Evolutionary conservation across 2,888 invertebrate species (phyloP).

Genomic region (Andrena hattorfiana): DNA sequence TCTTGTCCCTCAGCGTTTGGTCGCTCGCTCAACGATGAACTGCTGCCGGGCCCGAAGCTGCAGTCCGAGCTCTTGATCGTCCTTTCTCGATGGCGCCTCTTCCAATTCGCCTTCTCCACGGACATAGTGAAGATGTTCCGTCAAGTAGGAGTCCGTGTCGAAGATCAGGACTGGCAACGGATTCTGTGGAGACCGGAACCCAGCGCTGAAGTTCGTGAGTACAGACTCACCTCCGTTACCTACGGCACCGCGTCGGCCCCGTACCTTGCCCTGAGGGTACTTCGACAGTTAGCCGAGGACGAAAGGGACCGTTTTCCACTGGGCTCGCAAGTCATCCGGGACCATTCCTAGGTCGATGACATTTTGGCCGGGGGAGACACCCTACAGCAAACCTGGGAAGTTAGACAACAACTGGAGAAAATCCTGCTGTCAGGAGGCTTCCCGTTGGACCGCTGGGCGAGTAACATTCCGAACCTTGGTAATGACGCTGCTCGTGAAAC

Average conservation of each 20-base stretch:
- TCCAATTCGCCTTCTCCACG: neutral
- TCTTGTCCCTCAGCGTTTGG: neutral
- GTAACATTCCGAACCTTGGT: neutral
- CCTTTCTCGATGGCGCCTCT: neutral
- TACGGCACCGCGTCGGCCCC: too few species aligned
- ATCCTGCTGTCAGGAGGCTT: neutral
- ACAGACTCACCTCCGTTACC: too few species aligned
- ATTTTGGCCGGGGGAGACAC: neutral
- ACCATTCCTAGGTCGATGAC: neutral
- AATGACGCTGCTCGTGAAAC: neutral
- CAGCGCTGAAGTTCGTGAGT: neutral
- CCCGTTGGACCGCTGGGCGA: neutral
- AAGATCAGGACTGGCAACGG: too few species aligned
- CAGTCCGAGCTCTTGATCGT: neutral
- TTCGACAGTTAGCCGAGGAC: neutral
- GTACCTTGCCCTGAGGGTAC: too few species aligned
- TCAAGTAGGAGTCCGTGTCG: neutral
- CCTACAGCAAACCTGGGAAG: neutral
- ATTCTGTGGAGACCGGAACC: neutral
- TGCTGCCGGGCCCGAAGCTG: neutral
- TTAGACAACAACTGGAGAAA: neutral
- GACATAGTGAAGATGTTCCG: slow-evolving; percentile 14
- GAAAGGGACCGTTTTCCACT: neutral
- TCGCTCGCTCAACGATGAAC: neutral
- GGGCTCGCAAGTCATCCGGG: neutral